Conservation (phyloP, 2,797 vertebrate genomes). For the Melopsittacus undulatus region DNA sequence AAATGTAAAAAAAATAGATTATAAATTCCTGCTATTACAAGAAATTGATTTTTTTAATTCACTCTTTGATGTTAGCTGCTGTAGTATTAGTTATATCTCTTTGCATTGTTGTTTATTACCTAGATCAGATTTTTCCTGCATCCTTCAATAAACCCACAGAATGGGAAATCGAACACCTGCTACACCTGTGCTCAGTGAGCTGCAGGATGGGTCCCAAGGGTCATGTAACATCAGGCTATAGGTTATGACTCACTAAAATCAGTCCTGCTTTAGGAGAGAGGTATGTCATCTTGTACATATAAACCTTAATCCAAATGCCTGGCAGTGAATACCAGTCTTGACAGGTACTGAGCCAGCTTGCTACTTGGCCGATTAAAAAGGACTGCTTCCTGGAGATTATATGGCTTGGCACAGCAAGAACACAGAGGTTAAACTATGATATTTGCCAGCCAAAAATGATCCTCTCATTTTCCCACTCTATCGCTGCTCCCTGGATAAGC, state of each 20-base stretch:
- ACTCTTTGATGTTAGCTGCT: conserved; percentile 65
- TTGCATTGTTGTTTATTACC: conserved; percentile 72
- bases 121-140: background rate
- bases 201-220: background rate
- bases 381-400: conserved; percentile 58
- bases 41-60: conserved; percentile 17
- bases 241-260: background rate
- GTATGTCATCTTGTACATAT: conserved; percentile 26
- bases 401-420: conserved; percentile 56
- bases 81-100: conserved; percentile 74
- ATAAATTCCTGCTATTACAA: background rate
- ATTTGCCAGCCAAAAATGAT: conserved; percentile 55
- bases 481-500: conserved; percentile 44
- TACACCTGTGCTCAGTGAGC: conserved; percentile 77
- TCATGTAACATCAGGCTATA: background rate
- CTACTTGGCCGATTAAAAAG: conserved; percentile 47
- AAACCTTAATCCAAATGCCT: conserved; percentile 50
- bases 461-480: conserved; percentile 32
- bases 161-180: conserved; percentile 6
- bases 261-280: background rate
- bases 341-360: conserved; percentile 43
- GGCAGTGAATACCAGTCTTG: conserved; percentile 24
- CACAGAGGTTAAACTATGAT: conserved; percentile 45
- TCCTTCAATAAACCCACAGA: background rate
- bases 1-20: background rate